Conservation (phyloP, 1,140 invertebrate genomes). For the Globodera rostochiensis region DNA sequence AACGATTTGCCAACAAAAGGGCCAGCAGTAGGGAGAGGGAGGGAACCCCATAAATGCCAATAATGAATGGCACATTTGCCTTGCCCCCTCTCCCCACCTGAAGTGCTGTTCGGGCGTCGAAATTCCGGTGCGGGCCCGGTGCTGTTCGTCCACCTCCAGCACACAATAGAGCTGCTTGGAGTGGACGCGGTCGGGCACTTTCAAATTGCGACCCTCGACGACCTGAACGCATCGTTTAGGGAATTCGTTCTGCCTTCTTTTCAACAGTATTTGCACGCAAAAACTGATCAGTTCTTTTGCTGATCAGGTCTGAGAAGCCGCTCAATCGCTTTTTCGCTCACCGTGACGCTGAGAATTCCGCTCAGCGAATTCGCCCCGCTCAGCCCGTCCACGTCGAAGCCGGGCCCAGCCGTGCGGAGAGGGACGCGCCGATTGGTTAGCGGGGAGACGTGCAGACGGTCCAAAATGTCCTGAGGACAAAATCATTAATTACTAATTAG, state of each 20-base stretch:
- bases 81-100: slow-evolving; percentile 68
- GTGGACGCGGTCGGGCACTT: slow-evolving; percentile 59
- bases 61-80: neutral
- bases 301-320: no score
- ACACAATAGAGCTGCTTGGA: slow-evolving; percentile 82
- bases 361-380: slow-evolving; percentile 45
- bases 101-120: slow-evolving; percentile 85
- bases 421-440: slow-evolving; percentile 62
- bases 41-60: neutral
- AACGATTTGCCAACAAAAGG: no score
- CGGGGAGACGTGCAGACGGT: slow-evolving; percentile 58
- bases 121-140: slow-evolving; percentile 83
- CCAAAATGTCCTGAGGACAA: slow-evolving; percentile 43
- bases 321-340: slow-evolving; percentile 7
- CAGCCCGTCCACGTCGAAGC: slow-evolving; percentile 60
- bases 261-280: no score
- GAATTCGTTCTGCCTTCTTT: neutral
- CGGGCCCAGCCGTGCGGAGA: slow-evolving; percentile 61
- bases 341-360: slow-evolving; percentile 57
- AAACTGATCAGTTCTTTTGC: no score
- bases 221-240: slow-evolving; percentile 41
- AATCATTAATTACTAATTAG: no score
- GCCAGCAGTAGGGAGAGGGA: no score
- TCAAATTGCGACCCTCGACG: slow-evolving; percentile 62
- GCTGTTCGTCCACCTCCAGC: slow-evolving; percentile 90